Evolutionary conservation across 1,140 invertebrate genomes (phyloP).

Genomic region (Drosophila ananassae): DNA sequence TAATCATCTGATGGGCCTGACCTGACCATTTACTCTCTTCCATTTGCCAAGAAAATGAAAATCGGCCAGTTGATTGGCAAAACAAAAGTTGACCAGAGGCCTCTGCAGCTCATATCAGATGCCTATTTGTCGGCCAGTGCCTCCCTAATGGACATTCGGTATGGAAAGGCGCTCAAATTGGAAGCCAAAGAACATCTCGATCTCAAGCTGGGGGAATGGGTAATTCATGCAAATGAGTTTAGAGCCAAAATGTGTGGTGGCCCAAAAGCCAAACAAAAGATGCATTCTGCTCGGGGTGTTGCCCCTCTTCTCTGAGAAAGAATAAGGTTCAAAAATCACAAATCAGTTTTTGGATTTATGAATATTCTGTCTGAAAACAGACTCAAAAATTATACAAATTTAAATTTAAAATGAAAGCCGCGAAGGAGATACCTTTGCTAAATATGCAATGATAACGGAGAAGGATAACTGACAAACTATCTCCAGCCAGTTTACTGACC

Average conservation of each 20-base stretch:
- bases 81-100: constrained; percentile 19
- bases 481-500: constrained; percentile 13
- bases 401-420: background rate
- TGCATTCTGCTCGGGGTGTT: constrained; percentile 24
- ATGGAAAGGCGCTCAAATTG: background rate
- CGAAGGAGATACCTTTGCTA: background rate
- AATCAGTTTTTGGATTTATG: background rate
- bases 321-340: constrained; percentile 56
- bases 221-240: constrained; percentile 80
- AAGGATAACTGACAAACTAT: constrained; percentile 26
- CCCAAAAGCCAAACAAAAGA: constrained; percentile 23
- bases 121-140: constrained; percentile 42
- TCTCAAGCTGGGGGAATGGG: background rate
- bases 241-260: constrained; percentile 43
- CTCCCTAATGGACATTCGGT: constrained; percentile 45
- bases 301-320: constrained; percentile 39
- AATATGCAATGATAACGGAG: constrained; percentile 1
- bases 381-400: background rate
- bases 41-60: constrained; percentile 34
- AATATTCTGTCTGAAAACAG: background rate
- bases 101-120: constrained; percentile 15
- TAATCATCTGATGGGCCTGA: constrained; percentile 4
- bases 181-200: background rate
- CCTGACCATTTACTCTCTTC: constrained; percentile 13
- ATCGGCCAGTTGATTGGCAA: constrained; percentile 36